These are phyloP conservation scores for Sciurus vulgaris DNA, from an alignment of 2,797 vertebrate genomes.

Conservation along the genomic window DNA sequence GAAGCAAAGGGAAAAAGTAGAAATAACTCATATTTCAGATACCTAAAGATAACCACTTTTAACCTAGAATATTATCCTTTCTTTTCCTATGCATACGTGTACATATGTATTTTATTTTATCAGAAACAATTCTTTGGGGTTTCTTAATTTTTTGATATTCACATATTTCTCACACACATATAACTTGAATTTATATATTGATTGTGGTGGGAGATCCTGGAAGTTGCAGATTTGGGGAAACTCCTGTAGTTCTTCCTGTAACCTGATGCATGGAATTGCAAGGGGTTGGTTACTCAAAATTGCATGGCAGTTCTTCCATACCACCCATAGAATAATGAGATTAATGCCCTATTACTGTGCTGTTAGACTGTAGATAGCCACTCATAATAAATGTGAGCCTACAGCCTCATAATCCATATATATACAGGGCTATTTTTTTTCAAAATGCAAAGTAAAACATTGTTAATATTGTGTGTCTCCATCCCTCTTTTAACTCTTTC, in stretches of 20 bases:
- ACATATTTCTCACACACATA: background rate
- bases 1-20: background rate
- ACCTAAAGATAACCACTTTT: background rate
- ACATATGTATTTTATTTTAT: slow-evolving; percentile 4
- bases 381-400: slow-evolving; percentile 3
- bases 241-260: background rate
- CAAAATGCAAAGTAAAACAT: background rate
- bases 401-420: background rate
- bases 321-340: background rate
- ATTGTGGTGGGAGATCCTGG: background rate
- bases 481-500: background rate
- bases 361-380: background rate
- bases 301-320: background rate
- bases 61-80: background rate
- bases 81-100: background rate
- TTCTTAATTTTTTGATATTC: background rate
- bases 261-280: background rate
- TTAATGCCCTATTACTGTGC: background rate
- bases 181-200: background rate
- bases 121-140: background rate
- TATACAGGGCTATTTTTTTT: background rate
- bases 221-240: background rate
- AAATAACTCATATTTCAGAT: background rate
- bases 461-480: background rate
- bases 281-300: background rate